Percentiles rank a stretch among this genome's conserved stretches.
These are phyloP conservation scores for Microcaecilia unicolor DNA, from an alignment of 2,797 vertebrate species.

Conservation along the genomic window DNA sequence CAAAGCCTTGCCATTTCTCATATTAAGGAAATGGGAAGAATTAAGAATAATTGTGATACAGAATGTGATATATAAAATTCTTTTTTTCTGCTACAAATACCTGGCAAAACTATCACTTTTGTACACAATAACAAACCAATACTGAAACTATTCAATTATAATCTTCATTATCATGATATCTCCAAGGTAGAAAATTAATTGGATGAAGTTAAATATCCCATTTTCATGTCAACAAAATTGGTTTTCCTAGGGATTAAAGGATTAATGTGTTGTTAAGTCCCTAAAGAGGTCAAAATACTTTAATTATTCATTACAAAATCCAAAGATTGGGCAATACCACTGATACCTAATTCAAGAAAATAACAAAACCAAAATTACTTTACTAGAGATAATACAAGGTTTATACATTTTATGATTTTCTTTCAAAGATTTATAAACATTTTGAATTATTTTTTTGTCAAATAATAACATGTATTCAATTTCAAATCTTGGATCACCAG, in stretches of 20 bases:
- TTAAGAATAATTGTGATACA: slow-evolving; percentile 7
- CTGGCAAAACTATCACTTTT: slow-evolving; percentile 31
- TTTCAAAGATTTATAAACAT: too few relatives aligned
- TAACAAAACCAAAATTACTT: too few relatives aligned
- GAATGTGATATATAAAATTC: too few relatives aligned
- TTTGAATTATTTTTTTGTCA: too few relatives aligned
- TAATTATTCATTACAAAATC: slow-evolving; percentile 90
- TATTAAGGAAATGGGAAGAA: slow-evolving; percentile 3
- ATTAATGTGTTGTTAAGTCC: slow-evolving; percentile 88
- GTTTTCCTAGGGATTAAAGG: slow-evolving; percentile 92
- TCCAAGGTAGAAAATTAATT: slow-evolving; percentile 88
- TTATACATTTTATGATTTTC: too few relatives aligned
- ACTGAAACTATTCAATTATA: slow-evolving; percentile 84
- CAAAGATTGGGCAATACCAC: slow-evolving; percentile 58
- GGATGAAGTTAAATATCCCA: slow-evolving; percentile 80
- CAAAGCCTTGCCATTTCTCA: slow-evolving; percentile 4
- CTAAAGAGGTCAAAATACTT: slow-evolving; percentile 85
- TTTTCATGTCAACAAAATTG: slow-evolving; percentile 84
- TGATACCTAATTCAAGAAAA: slow-evolving; percentile 32
- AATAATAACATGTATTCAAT: too few relatives aligned
- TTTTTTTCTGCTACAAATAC: slow-evolving; percentile 18
- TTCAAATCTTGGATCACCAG: too few relatives aligned
- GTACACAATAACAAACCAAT: slow-evolving; percentile 61
- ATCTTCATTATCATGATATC: slow-evolving; percentile 81
- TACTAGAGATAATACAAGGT: too few relatives aligned